Base-by-base conservation (phyloP, 2,888 invertebrate species). In the Drepanosiphum platanoidis region DNA sequence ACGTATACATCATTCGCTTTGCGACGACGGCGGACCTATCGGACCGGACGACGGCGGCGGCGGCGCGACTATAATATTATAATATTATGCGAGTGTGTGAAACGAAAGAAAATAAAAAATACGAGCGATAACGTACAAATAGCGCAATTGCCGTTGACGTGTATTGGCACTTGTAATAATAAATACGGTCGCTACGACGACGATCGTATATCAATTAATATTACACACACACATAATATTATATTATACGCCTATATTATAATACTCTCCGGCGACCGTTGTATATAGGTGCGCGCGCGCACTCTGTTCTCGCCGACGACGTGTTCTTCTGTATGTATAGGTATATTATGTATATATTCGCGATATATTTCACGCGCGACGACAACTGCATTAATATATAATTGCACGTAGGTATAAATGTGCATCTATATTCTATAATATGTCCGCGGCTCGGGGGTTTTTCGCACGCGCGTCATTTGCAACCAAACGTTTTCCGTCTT, bases 111-210 rank as follows among this genome's bases (percentile, higher is more conserved):
- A 64, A 42, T 66, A 68, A 42, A 68, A 39, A 34, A 68, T 46
- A 68, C 66, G 34, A 46, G 66, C 66, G 42, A 66, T 66, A 46
- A 42, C 32, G 66, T 46, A 42, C 78, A 66, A 78, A 78, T 32
- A 66, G 66, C 46, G 66, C 66, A 15, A 79, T 79, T 46, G 66
- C 66, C 52, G 46, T n/a, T 68, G 79, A 79, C 79, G 79, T 42
- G 46, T 79, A 68, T 66, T 68, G 79, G 68, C 79, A 68, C 66
- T 52, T 22, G 46, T 72, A 46, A 46, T 46, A 46, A 46, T 15
- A 46, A 15, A 46, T 15, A 46, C 64, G 27, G 27, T 27, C 64
- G 22, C 61, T 8, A 61, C 64, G 8, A 61, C 64, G 27, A 64
- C 64, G 64, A 64, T 30, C 30, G 27, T 64, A 64, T 64, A 64